phyloP scores from a whole-genome alignment of 2,888 invertebrate genomes.

The Melanophora roralis region DNA sequence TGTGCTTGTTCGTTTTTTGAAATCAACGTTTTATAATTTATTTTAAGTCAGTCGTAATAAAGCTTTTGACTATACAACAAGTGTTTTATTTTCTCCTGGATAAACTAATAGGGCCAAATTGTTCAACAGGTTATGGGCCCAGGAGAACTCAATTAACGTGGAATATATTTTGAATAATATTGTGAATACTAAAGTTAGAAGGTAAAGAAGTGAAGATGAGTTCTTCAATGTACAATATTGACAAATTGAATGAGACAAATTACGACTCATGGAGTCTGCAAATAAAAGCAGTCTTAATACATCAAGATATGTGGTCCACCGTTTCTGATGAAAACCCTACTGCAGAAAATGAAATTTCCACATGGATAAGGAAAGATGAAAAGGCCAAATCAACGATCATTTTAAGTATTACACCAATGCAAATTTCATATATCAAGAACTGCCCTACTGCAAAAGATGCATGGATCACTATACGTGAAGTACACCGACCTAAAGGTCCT shows the following conservation, averaged over 20 bases:
- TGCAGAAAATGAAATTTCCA: neutral
- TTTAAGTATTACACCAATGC: constrained; percentile 30
- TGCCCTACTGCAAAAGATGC: constrained; percentile 37
- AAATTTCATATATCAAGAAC: constrained; percentile 34
- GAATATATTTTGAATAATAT: neutral
- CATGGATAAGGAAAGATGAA: constrained; percentile 31
- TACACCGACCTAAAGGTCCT: constrained; percentile 48
- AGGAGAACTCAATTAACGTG: constrained; percentile 20
- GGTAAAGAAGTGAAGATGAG: constrained; percentile 12
- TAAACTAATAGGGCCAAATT: too few relatives aligned
- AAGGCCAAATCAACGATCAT: constrained; percentile 45
- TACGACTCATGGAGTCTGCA: constrained; percentile 51
- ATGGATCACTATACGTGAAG: constrained; percentile 31
- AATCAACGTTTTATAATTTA: too few relatives aligned
- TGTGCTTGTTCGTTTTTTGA: too few relatives aligned
- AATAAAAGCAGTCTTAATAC: constrained; percentile 45
- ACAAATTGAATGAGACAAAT: constrained; percentile 47
- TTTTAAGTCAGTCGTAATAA: too few relatives aligned
- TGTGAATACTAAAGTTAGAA: neutral
- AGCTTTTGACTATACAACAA: too few relatives aligned
- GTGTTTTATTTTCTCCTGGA: too few relatives aligned
- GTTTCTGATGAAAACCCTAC: neutral
- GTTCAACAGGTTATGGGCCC: constrained; percentile 55
- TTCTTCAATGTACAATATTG: constrained; percentile 46
- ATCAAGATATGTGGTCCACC: constrained; percentile 48